Base-by-base conservation (phyloP, 1,140 invertebrate genomes). In the Caenorhabditis tropicalis region DNA sequence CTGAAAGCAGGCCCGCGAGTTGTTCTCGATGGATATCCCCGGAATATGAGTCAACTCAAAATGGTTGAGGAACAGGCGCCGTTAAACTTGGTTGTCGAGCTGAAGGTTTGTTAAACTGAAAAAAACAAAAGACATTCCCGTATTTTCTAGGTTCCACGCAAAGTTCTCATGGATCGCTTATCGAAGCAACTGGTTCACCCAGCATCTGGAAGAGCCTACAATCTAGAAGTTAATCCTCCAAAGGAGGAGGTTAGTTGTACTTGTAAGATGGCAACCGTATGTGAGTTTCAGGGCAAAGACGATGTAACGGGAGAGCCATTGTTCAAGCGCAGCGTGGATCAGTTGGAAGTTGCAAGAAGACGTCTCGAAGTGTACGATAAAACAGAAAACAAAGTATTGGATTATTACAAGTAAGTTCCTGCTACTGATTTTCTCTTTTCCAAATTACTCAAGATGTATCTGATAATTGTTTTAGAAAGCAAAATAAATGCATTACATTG, bases 381-480 rank as follows among this genome's bases (percentile, higher is more conserved):
- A 43, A 84, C 83, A 16, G 83, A 84, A 27, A 84, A 58, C 36
- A 84, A 84, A 48, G 83, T 84, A 21, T 29, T 84, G n/a, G 83
- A 79, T 56, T 84, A 79, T 24, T 84, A 84, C 27, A 84, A 65
- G 83, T 84, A 21, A 82, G 43, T 39, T 39, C 43, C 58, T 51
- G 9, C 2, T 46, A 46, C 9, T 65, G n/a, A 29, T 27, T 15
- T 65, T 27, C 0, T 4, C 1, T 65, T 65, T 31, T 65, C 4
- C 15, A 5, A 74, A 56, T 56, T 24, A 21, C 27, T n/a, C n/a
- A n/a, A n/a, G n/a, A n/a, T n/a, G n/a, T n/a, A n/a, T n/a, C n/a
- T n/a, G n/a, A n/a, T n/a, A n/a, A n/a, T n/a, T n/a, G n/a, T 65
- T 82, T 48, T 60, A 82, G 82, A 27, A 82, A 82, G 16, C 56